These are phyloP conservation scores for Ceratina calcarata DNA, from an alignment of 1,140 invertebrate genomes.

Conservation along the genomic window DNA sequence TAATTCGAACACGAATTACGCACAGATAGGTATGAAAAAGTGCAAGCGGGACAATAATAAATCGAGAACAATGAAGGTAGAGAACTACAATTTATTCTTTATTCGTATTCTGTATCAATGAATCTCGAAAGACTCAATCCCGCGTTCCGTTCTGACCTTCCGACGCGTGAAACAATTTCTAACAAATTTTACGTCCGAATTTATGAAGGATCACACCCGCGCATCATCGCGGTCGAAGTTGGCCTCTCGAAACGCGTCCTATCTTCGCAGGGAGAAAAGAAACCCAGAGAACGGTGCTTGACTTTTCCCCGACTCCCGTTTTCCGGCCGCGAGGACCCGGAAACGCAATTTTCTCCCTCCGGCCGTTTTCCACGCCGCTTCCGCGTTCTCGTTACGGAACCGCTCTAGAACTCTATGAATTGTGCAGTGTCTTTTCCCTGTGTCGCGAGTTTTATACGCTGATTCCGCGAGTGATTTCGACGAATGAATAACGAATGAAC, in stretches of 20 bases:
- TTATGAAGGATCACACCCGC: background rate
- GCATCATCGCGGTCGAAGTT: slow-evolving; percentile 1
- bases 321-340: slow-evolving; percentile 3
- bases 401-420: slow-evolving; percentile 35
- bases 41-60: background rate
- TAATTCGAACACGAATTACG: too few relatives aligned
- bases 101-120: background rate
- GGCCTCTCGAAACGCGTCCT: background rate
- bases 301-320: background rate
- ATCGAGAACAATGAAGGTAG: background rate
- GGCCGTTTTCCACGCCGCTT: slow-evolving; percentile 22
- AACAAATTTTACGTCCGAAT: background rate
- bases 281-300: background rate
- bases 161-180: background rate
- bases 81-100: background rate
- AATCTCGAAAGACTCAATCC: background rate
- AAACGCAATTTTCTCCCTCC: slow-evolving; percentile 42
- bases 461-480: slow-evolving; percentile 39
- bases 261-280: background rate
- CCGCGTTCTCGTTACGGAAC: slow-evolving; percentile 29
- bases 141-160: background rate
- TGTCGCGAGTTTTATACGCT: slow-evolving; percentile 49
- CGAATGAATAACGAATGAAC: slow-evolving; percentile 43
- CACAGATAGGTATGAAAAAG: too few relatives aligned
- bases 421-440: slow-evolving; percentile 42